Percentiles rank a stretch among this genome's conserved stretches.
These are phyloP conservation scores for Crenichthys baileyi DNA, from an alignment of 2,797 vertebrate genomes.

Conservation along the genomic window DNA sequence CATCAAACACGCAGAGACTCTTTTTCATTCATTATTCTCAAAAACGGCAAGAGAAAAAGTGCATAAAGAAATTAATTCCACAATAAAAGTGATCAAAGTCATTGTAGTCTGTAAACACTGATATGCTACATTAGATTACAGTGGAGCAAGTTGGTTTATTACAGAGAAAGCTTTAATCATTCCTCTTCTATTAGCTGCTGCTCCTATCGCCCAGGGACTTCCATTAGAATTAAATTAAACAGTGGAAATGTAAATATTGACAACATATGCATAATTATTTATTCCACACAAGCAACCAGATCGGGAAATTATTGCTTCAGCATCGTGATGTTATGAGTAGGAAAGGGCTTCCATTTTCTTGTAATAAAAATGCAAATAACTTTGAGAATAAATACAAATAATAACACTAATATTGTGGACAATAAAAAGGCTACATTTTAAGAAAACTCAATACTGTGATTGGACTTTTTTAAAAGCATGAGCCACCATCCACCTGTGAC, in stretches of 20 bases:
- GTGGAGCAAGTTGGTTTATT: conserved; percentile 65
- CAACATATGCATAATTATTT: conserved; percentile 78
- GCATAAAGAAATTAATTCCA: conserved; percentile 62
- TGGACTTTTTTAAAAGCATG: neutral
- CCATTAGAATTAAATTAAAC: conserved; percentile 80
- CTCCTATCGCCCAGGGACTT: conserved; percentile 71
- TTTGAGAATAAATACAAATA: conserved; percentile 36
- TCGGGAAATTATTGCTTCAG: conserved; percentile 69
- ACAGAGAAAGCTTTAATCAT: conserved; percentile 73
- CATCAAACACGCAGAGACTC: conserved; percentile 30
- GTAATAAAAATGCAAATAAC: conserved; percentile 69
- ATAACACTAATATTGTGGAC: conserved; percentile 22
- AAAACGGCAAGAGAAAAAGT: conserved; percentile 49
- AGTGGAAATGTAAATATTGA: conserved; percentile 82
- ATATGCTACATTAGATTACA: conserved; percentile 59
- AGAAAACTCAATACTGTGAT: neutral
- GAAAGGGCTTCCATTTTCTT: conserved; percentile 55
- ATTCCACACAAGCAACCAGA: conserved; percentile 68
- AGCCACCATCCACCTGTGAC: neutral
- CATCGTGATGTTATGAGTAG: conserved; percentile 61
- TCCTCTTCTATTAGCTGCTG: conserved; percentile 71
- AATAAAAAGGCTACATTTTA: neutral
- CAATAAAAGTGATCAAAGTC: conserved; percentile 62
- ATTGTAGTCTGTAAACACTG: conserved; percentile 49
- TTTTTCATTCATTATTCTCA: conserved; percentile 36